Evolutionary conservation across 2,113 vertebrate genomes (phyloP).

Genomic region (Rhadina sibilatrix): DNA sequence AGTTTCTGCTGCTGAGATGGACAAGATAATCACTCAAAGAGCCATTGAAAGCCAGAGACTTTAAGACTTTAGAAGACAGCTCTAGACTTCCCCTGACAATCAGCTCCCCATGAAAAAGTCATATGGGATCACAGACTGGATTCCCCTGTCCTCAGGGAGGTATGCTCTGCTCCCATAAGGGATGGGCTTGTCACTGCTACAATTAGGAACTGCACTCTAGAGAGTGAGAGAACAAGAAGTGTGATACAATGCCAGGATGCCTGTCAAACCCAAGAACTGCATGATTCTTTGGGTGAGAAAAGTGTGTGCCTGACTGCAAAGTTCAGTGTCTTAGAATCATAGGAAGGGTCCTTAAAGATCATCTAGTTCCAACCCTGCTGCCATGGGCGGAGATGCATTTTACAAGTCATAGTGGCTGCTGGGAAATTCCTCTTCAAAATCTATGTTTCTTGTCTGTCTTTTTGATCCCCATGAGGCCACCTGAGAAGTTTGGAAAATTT

Average conservation of each 20-base stretch:
- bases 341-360: not conserved
- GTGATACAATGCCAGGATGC: not conserved
- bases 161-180: rapidly evolving
- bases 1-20: not conserved
- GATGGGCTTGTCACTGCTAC: not conserved
- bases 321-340: not conserved
- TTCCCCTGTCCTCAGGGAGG: not conserved
- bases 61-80: not conserved
- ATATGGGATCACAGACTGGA: not conserved
- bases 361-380: not conserved
- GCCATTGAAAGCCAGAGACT: not conserved
- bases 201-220: not conserved
- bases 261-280: not conserved
- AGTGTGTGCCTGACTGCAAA: not conserved
- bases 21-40: not conserved
- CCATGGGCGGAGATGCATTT: not conserved
- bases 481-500: not conserved
- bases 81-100: not conserved
- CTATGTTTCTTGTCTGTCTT: not conserved
- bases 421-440: not conserved
- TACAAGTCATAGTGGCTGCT: not conserved
- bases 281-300: not conserved
- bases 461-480: not conserved
- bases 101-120: not conserved
- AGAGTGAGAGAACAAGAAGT: not conserved